These are phyloP conservation scores for Drosophila kambysellisi DNA, from an alignment of 2,888 invertebrate species.

Conservation along the genomic window DNA sequence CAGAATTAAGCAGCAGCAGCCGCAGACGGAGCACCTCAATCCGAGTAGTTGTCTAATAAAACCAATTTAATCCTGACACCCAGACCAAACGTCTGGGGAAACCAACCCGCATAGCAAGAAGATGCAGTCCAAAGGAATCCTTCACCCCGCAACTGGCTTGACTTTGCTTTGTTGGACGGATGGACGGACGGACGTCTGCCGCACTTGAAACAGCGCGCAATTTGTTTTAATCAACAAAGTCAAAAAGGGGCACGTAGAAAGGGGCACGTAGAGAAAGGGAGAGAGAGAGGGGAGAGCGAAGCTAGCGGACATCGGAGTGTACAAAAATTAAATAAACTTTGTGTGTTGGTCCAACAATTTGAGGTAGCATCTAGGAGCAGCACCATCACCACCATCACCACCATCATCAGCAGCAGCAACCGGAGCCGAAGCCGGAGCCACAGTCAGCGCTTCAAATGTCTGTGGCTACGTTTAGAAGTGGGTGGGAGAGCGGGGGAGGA, in stretches of 20 bases:
- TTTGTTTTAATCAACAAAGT: conserved; percentile 80
- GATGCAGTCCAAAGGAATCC: conserved; percentile 3
- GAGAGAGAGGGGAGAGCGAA: background rate
- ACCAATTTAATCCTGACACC: conserved; percentile 54
- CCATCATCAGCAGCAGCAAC: background rate
- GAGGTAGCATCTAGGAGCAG: conserved; percentile 44
- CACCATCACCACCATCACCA: conserved; percentile 1
- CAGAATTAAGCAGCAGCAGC: conserved; percentile 1
- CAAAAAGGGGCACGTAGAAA: conserved; percentile 60
- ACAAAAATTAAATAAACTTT: conserved; percentile 78
- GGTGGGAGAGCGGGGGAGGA: background rate
- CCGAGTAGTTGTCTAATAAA: conserved; percentile 36
- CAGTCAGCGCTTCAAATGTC: conserved; percentile 52
- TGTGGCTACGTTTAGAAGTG: conserved; percentile 46
- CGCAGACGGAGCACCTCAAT: conserved; percentile 16
- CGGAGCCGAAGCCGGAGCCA: conserved; percentile 16
- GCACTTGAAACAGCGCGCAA: conserved; percentile 72
- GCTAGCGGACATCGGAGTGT: conserved; percentile 19
- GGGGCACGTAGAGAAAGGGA: conserved; percentile 2
- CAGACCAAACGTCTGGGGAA: conserved; percentile 32
- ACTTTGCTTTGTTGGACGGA: conserved; percentile 22
- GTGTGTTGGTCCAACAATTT: conserved; percentile 73
- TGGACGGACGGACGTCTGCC: conserved; percentile 35
- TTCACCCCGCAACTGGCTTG: background rate
- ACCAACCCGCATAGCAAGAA: background rate